These are phyloP conservation scores for Drosophila falleni DNA, from an alignment of 2,888 invertebrate species.

Conservation along the genomic window DNA sequence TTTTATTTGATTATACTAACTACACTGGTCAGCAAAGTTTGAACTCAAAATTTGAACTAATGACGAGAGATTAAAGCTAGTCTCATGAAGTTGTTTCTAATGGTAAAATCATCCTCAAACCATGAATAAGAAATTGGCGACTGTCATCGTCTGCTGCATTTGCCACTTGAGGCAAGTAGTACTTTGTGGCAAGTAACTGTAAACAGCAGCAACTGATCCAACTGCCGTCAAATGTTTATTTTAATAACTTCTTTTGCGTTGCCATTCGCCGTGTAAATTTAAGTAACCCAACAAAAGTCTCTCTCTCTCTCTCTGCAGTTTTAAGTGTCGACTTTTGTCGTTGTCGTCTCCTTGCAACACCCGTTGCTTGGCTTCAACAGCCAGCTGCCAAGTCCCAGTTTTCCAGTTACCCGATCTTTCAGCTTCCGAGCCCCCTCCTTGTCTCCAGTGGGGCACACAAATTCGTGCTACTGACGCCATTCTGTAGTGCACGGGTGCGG, in stretches of 20 bases:
- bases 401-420: not conserved
- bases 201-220: conserved; percentile 57
- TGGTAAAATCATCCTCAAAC: conserved; percentile 5
- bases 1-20: conserved; percentile 16
- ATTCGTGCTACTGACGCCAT: conserved; percentile 65
- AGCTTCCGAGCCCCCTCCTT: conserved; percentile 6
- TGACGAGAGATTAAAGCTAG: not conserved
- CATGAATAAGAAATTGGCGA: conserved; percentile 4
- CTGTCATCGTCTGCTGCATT: conserved; percentile 2
- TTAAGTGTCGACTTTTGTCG: conserved; percentile 55
- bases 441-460: conserved; percentile 42
- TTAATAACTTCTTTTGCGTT: conserved; percentile 51
- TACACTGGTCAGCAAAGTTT: conserved; percentile 25
- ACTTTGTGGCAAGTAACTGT: conserved; percentile 66
- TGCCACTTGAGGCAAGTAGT: conserved; percentile 21
- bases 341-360: conserved; percentile 25
- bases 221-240: conserved; percentile 57
- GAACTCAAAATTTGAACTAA: conserved; percentile 11
- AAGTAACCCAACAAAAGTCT: conserved; percentile 54
- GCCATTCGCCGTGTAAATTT: conserved; percentile 35
- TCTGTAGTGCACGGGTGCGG: conserved; percentile 57
- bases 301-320: not conserved
- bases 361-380: not conserved
- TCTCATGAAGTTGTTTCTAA: conserved; percentile 1
- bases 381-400: conserved; percentile 17